A percentile compares a stretch with the other conserved stretches of the same genome.
Conservation (phyloP, 2,888 invertebrate genomes). For the Schizaphis graminum region DNA sequence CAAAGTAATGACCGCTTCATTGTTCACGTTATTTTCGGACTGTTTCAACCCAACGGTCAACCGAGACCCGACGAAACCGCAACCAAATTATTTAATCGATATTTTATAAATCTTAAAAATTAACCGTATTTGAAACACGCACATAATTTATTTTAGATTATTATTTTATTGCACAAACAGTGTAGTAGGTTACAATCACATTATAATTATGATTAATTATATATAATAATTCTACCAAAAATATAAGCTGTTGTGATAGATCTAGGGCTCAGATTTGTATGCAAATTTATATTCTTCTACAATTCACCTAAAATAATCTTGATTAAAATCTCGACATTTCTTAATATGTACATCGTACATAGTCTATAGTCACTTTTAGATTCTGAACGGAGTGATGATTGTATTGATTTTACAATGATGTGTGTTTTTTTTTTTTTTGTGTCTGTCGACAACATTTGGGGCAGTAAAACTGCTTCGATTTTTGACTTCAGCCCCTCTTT, state of each 20-base stretch:
- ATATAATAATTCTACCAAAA: neutral
- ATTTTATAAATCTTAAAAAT: slow-evolving; percentile 1
- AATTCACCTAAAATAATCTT: neutral
- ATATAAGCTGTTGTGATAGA: no score
- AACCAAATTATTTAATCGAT: neutral
- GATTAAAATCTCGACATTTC: neutral
- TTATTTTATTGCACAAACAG: neutral
- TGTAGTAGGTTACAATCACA: no score
- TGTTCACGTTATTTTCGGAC: neutral
- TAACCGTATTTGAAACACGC: neutral
- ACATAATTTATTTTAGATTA: neutral
- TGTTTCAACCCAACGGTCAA: neutral
- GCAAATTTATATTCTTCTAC: no score
- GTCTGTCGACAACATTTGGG: no score
- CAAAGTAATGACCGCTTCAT: neutral
- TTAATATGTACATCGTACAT: neutral
- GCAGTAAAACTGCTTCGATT: no score
- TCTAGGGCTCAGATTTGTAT: no score
- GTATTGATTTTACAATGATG: no score
- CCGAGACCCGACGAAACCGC: neutral
- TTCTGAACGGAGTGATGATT: no score
- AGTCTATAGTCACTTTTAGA: neutral
- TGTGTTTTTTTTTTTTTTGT: no score
- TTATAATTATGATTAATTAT: neutral
- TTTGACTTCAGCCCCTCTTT: no score